phyloP scores from a whole-genome alignment of 2,888 invertebrate genomes.

The Mesoligia furuncula region DNA sequence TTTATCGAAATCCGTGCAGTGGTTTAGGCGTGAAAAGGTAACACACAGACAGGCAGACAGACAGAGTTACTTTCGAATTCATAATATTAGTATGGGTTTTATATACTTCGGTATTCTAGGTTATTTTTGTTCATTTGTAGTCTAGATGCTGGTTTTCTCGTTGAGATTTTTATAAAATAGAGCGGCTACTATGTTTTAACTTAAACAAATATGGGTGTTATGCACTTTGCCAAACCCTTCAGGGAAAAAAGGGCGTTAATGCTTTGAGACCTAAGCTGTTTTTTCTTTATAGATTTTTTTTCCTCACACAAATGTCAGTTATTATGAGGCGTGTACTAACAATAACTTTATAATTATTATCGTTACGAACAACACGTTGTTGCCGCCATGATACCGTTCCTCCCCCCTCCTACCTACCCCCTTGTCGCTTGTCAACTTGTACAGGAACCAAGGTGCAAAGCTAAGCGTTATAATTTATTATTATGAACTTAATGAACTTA shows the following conservation, averaged over 20 bases:
- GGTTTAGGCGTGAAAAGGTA: too few relatives aligned
- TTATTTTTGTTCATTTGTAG: too few relatives aligned
- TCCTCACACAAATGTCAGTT: not conserved
- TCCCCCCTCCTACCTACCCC: not conserved
- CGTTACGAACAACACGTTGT: constrained; percentile 9
- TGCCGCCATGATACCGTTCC: constrained; percentile 8
- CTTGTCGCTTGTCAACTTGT: not conserved
- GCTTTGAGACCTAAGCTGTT: not conserved
- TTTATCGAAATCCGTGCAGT: too few relatives aligned
- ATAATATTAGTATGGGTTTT: too few relatives aligned
- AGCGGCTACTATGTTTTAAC: not conserved
- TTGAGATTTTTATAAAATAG: not conserved
- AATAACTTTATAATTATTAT: constrained; percentile 40
- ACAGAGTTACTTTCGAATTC: too few relatives aligned
- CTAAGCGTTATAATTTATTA: not conserved
- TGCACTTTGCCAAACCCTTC: not conserved
- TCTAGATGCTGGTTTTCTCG: not conserved
- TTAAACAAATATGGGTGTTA: not conserved
- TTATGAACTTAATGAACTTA: not conserved
- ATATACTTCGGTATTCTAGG: too few relatives aligned
- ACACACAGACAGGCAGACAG: too few relatives aligned
- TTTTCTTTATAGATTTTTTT: not conserved
- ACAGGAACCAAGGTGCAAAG: constrained; percentile 17
- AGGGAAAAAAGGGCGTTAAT: not conserved
- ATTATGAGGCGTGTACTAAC: constrained; percentile 17